Percentiles rank a stretch among this genome's conserved stretches.
Evolutionary conservation across 1,140 invertebrate genomes (phyloP).

Genomic region (Heliconius eleuchia): DNA sequence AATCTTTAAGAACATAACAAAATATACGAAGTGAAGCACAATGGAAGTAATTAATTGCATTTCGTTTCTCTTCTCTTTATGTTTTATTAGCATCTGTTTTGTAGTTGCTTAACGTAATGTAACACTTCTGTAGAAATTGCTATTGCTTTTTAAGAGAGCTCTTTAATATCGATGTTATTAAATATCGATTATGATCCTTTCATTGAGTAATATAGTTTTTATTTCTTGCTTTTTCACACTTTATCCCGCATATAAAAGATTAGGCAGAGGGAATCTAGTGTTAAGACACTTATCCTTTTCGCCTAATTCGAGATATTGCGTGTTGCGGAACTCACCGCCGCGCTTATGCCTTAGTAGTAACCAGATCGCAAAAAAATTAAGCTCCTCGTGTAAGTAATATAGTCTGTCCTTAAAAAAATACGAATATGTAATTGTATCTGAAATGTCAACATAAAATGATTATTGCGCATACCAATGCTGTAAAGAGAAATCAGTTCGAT

Average conservation of each 20-base stretch:
- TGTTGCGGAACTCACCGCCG: too few relatives aligned
- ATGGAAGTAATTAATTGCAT: slow-evolving; percentile 34
- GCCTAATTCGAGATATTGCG: too few relatives aligned
- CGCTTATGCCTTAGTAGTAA: too few relatives aligned
- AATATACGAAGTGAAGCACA: slow-evolving; percentile 29
- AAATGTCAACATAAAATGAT: not conserved
- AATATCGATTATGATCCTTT: not conserved
- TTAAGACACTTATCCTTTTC: too few relatives aligned
- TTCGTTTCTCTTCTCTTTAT: slow-evolving; percentile 31
- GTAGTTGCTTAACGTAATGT: slow-evolving; percentile 7
- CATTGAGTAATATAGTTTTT: too few relatives aligned
- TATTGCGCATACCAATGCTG: not conserved
- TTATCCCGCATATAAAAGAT: too few relatives aligned
- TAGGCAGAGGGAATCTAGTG: too few relatives aligned
- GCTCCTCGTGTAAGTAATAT: too few relatives aligned
- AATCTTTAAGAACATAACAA: slow-evolving; percentile 35
- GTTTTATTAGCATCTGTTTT: slow-evolving; percentile 19
- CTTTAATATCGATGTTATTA: not conserved
- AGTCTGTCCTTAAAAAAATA: not conserved
- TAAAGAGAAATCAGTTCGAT: not conserved
- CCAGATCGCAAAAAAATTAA: too few relatives aligned
- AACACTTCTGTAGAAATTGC: not conserved
- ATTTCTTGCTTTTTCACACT: too few relatives aligned
- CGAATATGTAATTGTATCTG: not conserved
- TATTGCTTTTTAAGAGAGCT: not conserved